Evolutionary conservation across 2,113 vertebrate genomes (phyloP).

Genomic region (Sciurus niger): DNA sequence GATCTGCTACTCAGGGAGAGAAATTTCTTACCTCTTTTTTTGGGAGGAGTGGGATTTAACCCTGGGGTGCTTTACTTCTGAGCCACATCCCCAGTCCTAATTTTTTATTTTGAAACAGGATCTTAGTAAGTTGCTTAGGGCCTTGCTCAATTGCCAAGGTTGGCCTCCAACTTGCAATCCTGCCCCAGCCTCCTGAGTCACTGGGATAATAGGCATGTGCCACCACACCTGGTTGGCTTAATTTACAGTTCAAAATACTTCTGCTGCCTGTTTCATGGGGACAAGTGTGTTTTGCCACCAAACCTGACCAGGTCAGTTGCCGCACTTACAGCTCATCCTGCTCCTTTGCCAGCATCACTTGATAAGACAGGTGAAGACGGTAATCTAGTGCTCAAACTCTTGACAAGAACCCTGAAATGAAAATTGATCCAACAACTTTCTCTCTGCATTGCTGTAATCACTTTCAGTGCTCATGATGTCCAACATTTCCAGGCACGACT

Average conservation of each 20-base stretch:
- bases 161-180: too few species aligned
- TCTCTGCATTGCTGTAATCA: background rate
- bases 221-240: background rate
- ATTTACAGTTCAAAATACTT: background rate
- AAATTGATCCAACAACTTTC: background rate
- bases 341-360: background rate
- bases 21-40: background rate
- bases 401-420: background rate
- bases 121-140: too few species aligned
- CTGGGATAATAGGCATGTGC: too few species aligned
- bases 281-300: background rate
- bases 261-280: background rate
- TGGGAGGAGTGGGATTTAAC: too few species aligned
- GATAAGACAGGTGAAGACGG: background rate
- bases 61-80: too few species aligned
- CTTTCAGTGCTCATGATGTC: background rate
- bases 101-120: too few species aligned
- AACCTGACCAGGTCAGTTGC: background rate
- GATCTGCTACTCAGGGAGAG: background rate
- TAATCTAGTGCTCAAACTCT: background rate
- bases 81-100: too few species aligned
- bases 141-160: too few species aligned
- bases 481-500: background rate
- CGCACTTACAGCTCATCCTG: too few species aligned
- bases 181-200: too few species aligned